Base-by-base conservation (phyloP, 2,888 invertebrate genomes). In the Aphelenchoides bicaudatus region DNA sequence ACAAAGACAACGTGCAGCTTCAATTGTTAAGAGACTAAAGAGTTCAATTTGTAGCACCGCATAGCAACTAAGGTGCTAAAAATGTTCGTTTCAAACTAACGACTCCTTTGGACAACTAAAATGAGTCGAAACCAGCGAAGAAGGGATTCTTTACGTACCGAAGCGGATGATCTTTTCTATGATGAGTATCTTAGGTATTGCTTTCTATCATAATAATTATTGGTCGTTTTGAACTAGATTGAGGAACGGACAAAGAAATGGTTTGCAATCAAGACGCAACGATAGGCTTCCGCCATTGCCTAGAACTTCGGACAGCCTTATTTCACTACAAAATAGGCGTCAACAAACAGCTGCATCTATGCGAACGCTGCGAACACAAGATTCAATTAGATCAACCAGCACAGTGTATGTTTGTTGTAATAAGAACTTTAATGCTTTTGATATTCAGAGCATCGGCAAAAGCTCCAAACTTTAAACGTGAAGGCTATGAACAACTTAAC, bases 401-500 rank as follows among this genome's bases (percentile, higher is more conserved):
- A 43, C 21, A 43, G n/a, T n/a, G n/a, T 21, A 6, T 25, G 43
- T n/a, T 21, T 10, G 43, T 21, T 43, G 43, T 6, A 43, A 34
- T 13, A 16, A 34, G 10, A 34, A 34, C 10, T 10, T n/a, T 10
- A 34, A n/a, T 10, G 21, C 10, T 43, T 43, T n/a, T 21, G 43
- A 13, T 13, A 34, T 16, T 13, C 16, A 16, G 16, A 34, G 16
- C 13, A 10, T 10, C 34, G n/a, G n/a, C 34, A 34, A 10, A n/a
- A 34, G 34, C 43, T 19, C 10, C 43, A 8, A n/a, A n/a, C n/a
- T 43, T 43, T n/a, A 19, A 29, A 8, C 48, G 48, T 21, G 48
- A 47, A 10, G 58, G 58, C 10, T 58, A 59, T 39, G 39, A 58
- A 23, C n/a, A 13, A 19, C 38, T 21, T 6, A 25, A 31, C 6